Conservation (phyloP, 2,888 invertebrate species). For the Oscheius sp. region DNA sequence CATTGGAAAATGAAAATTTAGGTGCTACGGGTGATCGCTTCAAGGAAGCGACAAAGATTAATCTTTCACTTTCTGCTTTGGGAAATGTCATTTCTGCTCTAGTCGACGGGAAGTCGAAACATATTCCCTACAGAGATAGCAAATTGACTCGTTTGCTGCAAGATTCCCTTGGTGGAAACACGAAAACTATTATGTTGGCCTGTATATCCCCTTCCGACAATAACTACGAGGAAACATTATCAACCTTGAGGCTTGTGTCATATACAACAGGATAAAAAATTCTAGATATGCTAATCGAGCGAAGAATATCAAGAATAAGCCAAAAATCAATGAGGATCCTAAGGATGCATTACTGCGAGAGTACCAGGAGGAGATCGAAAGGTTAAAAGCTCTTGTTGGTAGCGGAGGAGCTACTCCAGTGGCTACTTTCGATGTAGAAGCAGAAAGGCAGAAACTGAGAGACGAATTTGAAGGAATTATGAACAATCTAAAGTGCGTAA, state of each 20-base stretch:
- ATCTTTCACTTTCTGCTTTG: constrained; percentile 92
- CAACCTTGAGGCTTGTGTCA: constrained; percentile 75
- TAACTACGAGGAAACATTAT: constrained; percentile 93
- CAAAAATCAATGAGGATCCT: constrained; percentile 96
- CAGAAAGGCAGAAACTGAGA: constrained; percentile 73
- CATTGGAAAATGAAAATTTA: no score
- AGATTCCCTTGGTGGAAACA: constrained; percentile 97
- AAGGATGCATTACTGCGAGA: constrained; percentile 86
- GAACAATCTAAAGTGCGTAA: constrained; percentile 72
- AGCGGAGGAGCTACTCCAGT: constrained; percentile 31
- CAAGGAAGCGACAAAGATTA: constrained; percentile 95
- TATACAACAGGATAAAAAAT: constrained; percentile 73
- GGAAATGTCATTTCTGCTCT: constrained; percentile 98
- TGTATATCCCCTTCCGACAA: constrained; percentile 96
- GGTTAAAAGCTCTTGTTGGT: constrained; percentile 76
- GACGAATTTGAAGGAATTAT: constrained; percentile 76
- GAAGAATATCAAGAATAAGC: constrained; percentile 98
- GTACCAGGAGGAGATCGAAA: constrained; percentile 84
- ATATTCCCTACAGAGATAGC: constrained; percentile 97
- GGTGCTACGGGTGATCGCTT: constrained; percentile 79
- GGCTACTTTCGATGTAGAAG: constrained; percentile 63
- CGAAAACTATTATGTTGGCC: constrained; percentile 98
- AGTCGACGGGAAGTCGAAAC: constrained; percentile 94
- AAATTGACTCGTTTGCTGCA: constrained; percentile 89
- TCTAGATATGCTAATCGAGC: constrained; percentile 87